Evolutionary conservation across 2,113 vertebrate species (phyloP).

Genomic region (Bubo bubo): DNA sequence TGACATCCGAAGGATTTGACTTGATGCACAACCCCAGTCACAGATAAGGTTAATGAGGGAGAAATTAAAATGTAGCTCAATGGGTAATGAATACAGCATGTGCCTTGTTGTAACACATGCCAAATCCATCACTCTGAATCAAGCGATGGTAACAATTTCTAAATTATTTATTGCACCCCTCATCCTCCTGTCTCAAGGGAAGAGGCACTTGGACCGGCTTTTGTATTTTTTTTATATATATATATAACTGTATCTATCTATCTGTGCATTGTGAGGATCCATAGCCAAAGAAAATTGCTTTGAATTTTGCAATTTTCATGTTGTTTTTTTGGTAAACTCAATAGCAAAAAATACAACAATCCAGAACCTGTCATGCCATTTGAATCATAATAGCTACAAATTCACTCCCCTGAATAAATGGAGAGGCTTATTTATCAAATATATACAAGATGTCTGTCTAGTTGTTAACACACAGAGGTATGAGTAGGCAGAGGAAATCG

Average conservation of each 20-base stretch:
- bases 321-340: conserved; percentile 63
- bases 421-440: conserved; percentile 83
- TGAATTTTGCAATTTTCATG: conserved; percentile 64
- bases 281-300: conserved; percentile 74
- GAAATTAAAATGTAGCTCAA: conserved; percentile 74
- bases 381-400: conserved; percentile 84
- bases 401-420: conserved; percentile 81
- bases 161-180: conserved; percentile 74
- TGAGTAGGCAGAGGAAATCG: conserved; percentile 74
- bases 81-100: conserved; percentile 76
- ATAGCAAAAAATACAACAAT: conserved; percentile 66
- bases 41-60: conserved; percentile 71
- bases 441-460: conserved; percentile 79
- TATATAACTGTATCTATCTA: neutral
- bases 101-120: conserved; percentile 68
- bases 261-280: conserved; percentile 54
- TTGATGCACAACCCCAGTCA: conserved; percentile 54
- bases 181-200: conserved; percentile 62
- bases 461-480: conserved; percentile 73
- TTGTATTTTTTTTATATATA: neutral
- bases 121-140: conserved; percentile 71
- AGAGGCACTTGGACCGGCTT: neutral
- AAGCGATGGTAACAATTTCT: conserved; percentile 69
- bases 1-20: conserved; percentile 70
- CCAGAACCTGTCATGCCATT: conserved; percentile 79